Percentiles rank a stretch among this genome's conserved stretches.
Evolutionary conservation across 2,113 vertebrate species (phyloP).

Genomic region (Phylloscopus trochiloides): DNA sequence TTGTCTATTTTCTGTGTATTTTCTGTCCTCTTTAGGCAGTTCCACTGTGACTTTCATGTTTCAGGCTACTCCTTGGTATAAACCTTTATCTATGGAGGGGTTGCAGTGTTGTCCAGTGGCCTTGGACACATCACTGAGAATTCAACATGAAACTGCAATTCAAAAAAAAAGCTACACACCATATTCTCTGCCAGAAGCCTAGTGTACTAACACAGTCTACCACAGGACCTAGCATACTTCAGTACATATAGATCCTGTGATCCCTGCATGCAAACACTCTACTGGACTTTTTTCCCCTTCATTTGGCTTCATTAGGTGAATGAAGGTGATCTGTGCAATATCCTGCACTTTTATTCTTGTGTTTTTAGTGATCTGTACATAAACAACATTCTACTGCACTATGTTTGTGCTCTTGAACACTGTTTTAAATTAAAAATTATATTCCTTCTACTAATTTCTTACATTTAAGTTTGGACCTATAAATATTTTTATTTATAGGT

Average conservation of each 20-base stretch:
- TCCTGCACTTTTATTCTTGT: background rate
- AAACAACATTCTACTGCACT: background rate
- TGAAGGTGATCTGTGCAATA: rapidly evolving
- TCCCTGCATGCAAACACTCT: background rate
- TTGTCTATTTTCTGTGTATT: background rate
- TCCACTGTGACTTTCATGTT: background rate
- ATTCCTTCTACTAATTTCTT: background rate
- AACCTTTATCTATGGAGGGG: background rate
- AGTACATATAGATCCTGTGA: background rate
- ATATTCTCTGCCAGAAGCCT: background rate
- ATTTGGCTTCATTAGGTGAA: background rate
- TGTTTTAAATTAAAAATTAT: background rate
- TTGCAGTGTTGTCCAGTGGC: background rate
- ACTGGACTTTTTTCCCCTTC: background rate
- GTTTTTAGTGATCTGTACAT: background rate
- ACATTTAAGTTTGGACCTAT: background rate
- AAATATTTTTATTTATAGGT: background rate
- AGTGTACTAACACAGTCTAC: background rate
- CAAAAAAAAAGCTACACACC: background rate
- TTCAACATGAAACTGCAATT: background rate
- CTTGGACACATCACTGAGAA: background rate
- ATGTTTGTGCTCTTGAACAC: background rate
- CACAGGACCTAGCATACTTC: background rate
- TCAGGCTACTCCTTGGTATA: background rate
- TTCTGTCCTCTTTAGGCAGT: background rate